Evolutionary conservation across 2,888 invertebrate species (phyloP), one percentile per base, ranked within the genome.

Genomic region (Platycnemis pennipes): DNA sequence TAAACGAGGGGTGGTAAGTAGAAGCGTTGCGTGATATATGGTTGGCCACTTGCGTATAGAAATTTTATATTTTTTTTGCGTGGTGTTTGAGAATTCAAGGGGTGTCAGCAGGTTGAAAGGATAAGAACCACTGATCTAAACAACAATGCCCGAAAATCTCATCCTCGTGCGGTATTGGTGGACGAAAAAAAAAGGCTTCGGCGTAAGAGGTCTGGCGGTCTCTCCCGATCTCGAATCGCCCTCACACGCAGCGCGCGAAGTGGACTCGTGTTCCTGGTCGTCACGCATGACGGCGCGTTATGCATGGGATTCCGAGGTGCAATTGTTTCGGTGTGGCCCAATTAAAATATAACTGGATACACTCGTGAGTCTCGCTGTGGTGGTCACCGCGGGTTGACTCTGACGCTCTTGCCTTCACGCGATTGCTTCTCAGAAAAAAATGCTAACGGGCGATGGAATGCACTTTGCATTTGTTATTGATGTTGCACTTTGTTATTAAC

Each of bases 291-390:
- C 77, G 77, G 11, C 31, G 77, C 77, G 77, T 77, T 77, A 77
- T 77, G 77, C 77, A 77, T 37, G 77, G 77, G 37, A 37, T 16
- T 77, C 37, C 77, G 77, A 77, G 77, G 77, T 37, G 77, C 77
- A 77, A 77, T 77, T 77, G 77, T 77, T 77, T 77, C 77, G 77
- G 77, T 13, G 16, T 77, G 77, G 77, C 37, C 77, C 77, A 22
- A 77, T 77, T 77, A 77, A 77, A 63, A 63, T n/a, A 77, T 77
- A 77, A 77, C 77, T 77, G 77, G 77, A 77, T 37, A 77, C 77
- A n/a, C 63, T 26, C n/a, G 0, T 26, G 63, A 63, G 63, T 63
- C 63, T 63, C 63, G 63, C 26, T 63, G 77, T 77, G 37, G 77
- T 77, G 77, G 37, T 13, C 77, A 37, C 3, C 77, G 37, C 37